Conservation (phyloP, 2,113 vertebrate species). For the Chaetura pelagica region DNA sequence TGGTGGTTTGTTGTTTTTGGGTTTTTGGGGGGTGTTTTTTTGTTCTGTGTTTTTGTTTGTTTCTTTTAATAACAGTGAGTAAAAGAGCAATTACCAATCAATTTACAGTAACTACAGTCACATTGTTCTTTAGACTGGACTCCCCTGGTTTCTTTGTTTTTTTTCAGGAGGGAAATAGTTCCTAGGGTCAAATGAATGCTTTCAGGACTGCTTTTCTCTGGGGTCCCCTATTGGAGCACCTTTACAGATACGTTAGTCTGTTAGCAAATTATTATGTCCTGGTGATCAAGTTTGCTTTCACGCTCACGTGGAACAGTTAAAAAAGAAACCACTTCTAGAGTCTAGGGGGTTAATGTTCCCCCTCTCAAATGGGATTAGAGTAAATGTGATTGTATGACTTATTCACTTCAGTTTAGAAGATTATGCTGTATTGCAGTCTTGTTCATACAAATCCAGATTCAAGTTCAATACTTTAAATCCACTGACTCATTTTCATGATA, state of each 20-base stretch:
- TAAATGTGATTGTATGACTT: background rate
- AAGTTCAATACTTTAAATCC: background rate
- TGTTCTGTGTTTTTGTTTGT: no score
- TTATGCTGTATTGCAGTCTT: background rate
- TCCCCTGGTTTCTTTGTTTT: background rate
- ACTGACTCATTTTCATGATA: background rate
- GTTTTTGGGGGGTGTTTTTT: no score
- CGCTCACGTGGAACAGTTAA: background rate
- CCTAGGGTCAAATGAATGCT: rapidly evolving
- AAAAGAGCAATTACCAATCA: background rate
- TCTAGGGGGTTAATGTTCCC: background rate
- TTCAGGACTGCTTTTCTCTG: background rate
- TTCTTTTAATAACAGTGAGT: background rate
- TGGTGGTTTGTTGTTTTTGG: no score
- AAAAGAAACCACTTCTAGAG: background rate
- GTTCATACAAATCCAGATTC: background rate
- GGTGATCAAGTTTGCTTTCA: background rate
- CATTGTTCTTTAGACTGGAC: background rate
- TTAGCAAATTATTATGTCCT: background rate
- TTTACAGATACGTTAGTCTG: rapidly evolving
- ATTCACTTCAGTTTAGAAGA: background rate
- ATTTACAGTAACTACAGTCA: background rate
- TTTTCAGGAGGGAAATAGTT: background rate
- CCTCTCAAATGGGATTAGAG: background rate
- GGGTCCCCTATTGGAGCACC: background rate